phyloP scores from a whole-genome alignment of 1,140 invertebrate species.

The Dinothrombium tinctorium region DNA sequence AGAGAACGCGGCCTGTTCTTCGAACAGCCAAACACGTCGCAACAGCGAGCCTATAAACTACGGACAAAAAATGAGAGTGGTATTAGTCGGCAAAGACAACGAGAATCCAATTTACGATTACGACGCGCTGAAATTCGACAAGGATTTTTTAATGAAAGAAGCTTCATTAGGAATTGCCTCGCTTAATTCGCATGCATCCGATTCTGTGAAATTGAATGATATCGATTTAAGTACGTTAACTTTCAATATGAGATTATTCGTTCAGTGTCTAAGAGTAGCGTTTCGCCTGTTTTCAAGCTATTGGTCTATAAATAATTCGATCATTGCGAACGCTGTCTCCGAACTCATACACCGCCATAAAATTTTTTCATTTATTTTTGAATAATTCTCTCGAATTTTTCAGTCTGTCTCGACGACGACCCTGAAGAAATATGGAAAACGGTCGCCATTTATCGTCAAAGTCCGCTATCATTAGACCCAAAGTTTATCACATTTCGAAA shows the following conservation, averaged over 20 bases:
- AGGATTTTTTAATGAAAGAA: not conserved
- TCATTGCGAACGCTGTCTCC: no score
- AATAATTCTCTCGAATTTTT: not conserved
- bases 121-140: constrained; percentile 5
- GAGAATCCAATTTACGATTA: constrained; percentile 2
- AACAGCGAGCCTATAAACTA: not conserved
- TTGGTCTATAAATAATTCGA: no score
- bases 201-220: constrained; percentile 1
- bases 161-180: constrained; percentile 1
- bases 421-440: constrained; percentile 16
- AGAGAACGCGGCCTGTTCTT: no score
- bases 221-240: constrained; percentile 5
- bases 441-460: constrained; percentile 12
- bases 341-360: not conserved
- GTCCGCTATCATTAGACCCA: constrained; percentile 18
- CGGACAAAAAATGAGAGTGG: not conserved
- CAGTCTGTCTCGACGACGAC: constrained; percentile 14
- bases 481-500: constrained; percentile 19
- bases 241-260: not conserved
- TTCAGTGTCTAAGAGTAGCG: not conserved
- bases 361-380: not conserved
- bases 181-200: not conserved
- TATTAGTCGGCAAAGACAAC: not conserved
- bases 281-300: no score
- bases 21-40: not conserved